These are phyloP conservation scores for Cephus rjabovi DNA, from an alignment of 2,888 invertebrate genomes.

Conservation along the genomic window DNA sequence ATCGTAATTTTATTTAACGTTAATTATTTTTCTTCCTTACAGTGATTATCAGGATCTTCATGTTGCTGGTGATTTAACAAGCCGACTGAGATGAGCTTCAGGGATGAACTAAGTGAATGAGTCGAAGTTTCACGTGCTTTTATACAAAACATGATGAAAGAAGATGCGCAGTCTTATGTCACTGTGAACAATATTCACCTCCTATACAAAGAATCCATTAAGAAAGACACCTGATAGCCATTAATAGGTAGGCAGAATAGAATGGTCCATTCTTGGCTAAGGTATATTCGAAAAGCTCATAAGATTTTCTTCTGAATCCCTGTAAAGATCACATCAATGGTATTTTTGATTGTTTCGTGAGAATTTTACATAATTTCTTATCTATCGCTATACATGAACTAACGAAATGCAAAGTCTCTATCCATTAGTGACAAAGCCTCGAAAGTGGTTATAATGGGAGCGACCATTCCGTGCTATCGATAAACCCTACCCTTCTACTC, in stretches of 20 bases:
- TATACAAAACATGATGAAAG: slow-evolving; percentile 34
- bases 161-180: slow-evolving; percentile 20
- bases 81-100: slow-evolving; percentile 6
- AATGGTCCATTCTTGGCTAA: not conserved
- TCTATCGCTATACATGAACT: not conserved
- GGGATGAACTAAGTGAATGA: slow-evolving; percentile 17
- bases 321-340: not conserved
- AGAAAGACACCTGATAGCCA: slow-evolving; percentile 42
- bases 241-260: not conserved
- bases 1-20: not conserved
- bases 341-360: not conserved
- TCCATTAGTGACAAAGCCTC: not conserved
- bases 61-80: slow-evolving; percentile 16
- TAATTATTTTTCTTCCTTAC: slow-evolving; percentile 31
- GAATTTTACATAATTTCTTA: not conserved
- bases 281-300: not conserved
- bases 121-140: slow-evolving; percentile 23
- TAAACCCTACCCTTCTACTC: not conserved
- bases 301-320: not conserved
- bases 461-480: not conserved
- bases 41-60: slow-evolving; percentile 33
- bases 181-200: slow-evolving; percentile 14
- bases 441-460: not conserved
- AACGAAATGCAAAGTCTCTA: not conserved
- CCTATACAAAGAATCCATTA: slow-evolving; percentile 48